A percentile compares a stretch with the other conserved stretches of the same genome.
phyloP scores from a whole-genome alignment of 2,888 invertebrate species.

The Itoplectis maculator region DNA sequence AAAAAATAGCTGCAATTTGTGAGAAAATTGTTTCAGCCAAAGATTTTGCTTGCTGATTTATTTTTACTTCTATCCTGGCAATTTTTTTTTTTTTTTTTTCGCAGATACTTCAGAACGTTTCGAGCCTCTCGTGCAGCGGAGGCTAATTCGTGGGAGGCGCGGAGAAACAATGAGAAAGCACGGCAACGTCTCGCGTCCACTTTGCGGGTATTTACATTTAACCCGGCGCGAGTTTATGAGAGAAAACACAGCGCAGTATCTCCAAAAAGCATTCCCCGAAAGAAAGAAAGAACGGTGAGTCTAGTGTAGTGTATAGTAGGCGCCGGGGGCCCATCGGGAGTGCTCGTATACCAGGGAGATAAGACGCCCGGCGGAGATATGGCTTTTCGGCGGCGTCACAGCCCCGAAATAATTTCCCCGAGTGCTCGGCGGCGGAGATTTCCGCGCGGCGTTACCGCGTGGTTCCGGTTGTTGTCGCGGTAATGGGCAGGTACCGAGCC shows the following conservation, averaged over 20 bases:
- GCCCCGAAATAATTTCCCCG: conserved; percentile 65
- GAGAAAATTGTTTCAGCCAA: no score
- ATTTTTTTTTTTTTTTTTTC: no score
- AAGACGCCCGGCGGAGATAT: conserved; percentile 14
- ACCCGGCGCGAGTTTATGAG: not conserved
- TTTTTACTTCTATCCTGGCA: no score
- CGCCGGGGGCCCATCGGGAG: not conserved
- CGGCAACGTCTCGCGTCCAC: no score
- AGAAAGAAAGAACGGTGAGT: conserved; percentile 2
- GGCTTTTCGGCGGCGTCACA: not conserved
- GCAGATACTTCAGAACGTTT: no score
- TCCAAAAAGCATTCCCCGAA: not conserved
- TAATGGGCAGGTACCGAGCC: conserved; percentile 67
- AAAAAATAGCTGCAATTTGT: no score
- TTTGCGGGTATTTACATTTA: not conserved
- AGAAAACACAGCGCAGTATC: not conserved
- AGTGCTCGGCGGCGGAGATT: no score
- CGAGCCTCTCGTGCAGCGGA: no score
- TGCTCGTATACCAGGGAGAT: conserved; percentile 36
- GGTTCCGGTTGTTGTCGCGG: conserved; percentile 71
- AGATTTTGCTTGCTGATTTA: no score
- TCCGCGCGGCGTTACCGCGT: conserved; percentile 65
- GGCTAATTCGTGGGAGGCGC: no score
- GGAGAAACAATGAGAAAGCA: no score
- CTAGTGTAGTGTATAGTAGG: no score